These are phyloP conservation scores for Lingula anatina DNA, from an alignment of 2,888 invertebrate genomes.

Conservation along the genomic window DNA sequence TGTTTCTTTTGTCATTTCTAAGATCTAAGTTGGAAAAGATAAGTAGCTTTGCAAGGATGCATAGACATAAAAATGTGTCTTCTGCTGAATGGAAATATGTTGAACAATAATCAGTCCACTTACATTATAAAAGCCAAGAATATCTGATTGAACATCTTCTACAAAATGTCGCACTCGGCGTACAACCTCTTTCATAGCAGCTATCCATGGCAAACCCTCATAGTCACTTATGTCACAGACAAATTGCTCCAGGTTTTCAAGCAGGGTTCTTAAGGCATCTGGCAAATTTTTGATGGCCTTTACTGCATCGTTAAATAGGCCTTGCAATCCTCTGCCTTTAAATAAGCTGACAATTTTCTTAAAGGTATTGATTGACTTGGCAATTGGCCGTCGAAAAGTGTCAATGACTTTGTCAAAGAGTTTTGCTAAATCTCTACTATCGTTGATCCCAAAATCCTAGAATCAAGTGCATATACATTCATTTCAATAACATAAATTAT, in stretches of 20 bases:
- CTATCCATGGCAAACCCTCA: constrained; percentile 8
- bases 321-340: constrained; percentile 7
- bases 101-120: too few species aligned
- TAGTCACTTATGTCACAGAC: constrained; percentile 3
- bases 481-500: too few species aligned
- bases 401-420: constrained; percentile 18
- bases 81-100: too few species aligned
- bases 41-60: too few species aligned
- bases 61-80: too few species aligned
- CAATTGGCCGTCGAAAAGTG: constrained; percentile 17
- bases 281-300: constrained; percentile 7
- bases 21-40: too few species aligned
- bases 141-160: constrained; percentile 8
- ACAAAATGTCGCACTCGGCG: constrained; percentile 6
- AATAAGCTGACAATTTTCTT: constrained; percentile 13
- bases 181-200: constrained; percentile 8
- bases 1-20: too few species aligned
- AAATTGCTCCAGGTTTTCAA: constrained; percentile 1
- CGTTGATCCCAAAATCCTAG: constrained; percentile 23
- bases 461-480: too few species aligned
- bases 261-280: constrained; percentile 3
- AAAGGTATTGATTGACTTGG: constrained; percentile 12
- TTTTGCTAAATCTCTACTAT: constrained; percentile 15
- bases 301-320: constrained; percentile 6
- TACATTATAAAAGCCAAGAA: constrained; percentile 11